A percentile compares a stretch with the other conserved stretches of the same genome.
These are phyloP conservation scores for Acleris holmiana DNA, from an alignment of 2,888 invertebrate species.

Conservation along the genomic window DNA sequence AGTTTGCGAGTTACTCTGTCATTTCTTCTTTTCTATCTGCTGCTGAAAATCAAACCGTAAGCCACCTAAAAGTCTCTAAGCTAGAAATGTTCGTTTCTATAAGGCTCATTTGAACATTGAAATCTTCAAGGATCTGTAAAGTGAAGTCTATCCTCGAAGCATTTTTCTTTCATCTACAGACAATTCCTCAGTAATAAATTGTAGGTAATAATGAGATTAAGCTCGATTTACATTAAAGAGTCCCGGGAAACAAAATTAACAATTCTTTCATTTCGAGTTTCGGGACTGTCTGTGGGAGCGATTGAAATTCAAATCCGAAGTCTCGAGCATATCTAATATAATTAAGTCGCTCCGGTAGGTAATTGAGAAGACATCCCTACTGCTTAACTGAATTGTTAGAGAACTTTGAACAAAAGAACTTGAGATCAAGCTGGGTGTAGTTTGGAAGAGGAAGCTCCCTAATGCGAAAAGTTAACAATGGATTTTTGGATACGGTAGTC, in stretches of 20 bases:
- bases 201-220: slow-evolving; percentile 49
- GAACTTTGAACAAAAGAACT: slow-evolving; percentile 45
- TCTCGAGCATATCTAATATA: slow-evolving; percentile 74
- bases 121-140: too few relatives aligned
- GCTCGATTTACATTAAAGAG: slow-evolving; percentile 70
- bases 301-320: slow-evolving; percentile 80
- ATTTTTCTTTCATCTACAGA: slow-evolving; percentile 15
- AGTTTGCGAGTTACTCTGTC: too few relatives aligned
- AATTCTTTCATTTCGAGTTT: slow-evolving; percentile 65
- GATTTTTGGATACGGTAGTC: too few relatives aligned
- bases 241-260: slow-evolving; percentile 74
- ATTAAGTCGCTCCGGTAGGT: slow-evolving; percentile 73
- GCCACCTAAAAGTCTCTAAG: too few relatives aligned
- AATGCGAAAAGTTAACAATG: slow-evolving; percentile 3
- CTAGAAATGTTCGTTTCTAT: too few relatives aligned
- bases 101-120: too few relatives aligned
- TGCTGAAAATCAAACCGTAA: too few relatives aligned
- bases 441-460: neutral
- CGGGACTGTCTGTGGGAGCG: slow-evolving; percentile 52
- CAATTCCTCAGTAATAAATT: slow-evolving; percentile 25
- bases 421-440: neutral
- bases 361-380: slow-evolving; percentile 74
- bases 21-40: too few relatives aligned
- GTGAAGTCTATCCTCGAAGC: too few relatives aligned
- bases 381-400: slow-evolving; percentile 49